phyloP scores from a whole-genome alignment of 1,140 invertebrate genomes.

The Drosophila eugracilis region DNA sequence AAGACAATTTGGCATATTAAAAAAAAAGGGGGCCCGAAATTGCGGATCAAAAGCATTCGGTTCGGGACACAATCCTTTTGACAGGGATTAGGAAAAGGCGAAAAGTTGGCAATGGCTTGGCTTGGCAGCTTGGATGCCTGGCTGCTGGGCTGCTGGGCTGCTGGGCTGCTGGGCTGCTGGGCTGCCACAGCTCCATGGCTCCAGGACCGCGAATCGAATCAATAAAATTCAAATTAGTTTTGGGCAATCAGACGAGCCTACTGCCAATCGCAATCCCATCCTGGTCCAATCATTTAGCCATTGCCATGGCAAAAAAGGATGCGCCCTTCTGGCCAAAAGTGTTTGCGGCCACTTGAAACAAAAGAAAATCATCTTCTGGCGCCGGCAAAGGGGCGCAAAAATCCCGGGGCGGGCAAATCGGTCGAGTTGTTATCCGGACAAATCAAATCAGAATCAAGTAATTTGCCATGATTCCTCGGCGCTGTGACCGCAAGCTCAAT shows the following conservation, averaged over 20 bases:
- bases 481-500: slow-evolving; percentile 80
- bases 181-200: no score
- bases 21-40: slow-evolving; percentile 1
- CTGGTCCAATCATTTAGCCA: slow-evolving; percentile 74
- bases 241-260: slow-evolving; percentile 67
- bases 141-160: no score
- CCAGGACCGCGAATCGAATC: slow-evolving; percentile 67
- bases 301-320: slow-evolving; percentile 69
- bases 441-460: slow-evolving; percentile 83
- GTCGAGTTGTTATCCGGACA: slow-evolving; percentile 65
- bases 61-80: slow-evolving; percentile 62
- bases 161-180: no score
- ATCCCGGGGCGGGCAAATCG: slow-evolving; percentile 9
- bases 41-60: slow-evolving; percentile 39
- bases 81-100: slow-evolving; percentile 14
- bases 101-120: slow-evolving; percentile 28
- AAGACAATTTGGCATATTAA: slow-evolving; percentile 73
- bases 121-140: background rate
- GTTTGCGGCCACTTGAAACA: slow-evolving; percentile 73
- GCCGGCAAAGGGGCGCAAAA: slow-evolving; percentile 1
- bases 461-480: slow-evolving; percentile 73
- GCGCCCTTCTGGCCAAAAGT: slow-evolving; percentile 47
- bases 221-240: slow-evolving; percentile 84
- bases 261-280: slow-evolving; percentile 15
- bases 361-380: slow-evolving; percentile 38